Conservation (phyloP, 2,113 vertebrate species). For the Promerops cafer region DNA sequence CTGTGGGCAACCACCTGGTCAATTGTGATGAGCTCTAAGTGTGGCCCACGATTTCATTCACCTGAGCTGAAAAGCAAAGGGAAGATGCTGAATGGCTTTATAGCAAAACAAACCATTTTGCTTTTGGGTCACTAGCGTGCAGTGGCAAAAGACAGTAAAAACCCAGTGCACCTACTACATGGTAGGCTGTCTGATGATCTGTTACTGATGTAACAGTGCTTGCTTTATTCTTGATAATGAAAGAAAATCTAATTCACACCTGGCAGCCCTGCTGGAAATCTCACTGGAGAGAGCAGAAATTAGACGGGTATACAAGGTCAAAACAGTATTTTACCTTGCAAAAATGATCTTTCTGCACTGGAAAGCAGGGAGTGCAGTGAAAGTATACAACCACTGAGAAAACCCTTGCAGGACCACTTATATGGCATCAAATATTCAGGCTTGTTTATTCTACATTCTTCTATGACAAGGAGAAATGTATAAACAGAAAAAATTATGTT, state of each 20-base stretch:
- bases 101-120: background rate
- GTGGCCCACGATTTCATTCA: background rate
- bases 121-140: background rate
- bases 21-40: background rate
- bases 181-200: background rate
- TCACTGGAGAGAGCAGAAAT: background rate
- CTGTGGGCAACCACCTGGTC: background rate
- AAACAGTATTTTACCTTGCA: background rate
- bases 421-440: background rate
- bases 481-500: background rate
- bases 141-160: background rate
- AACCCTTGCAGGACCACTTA: background rate
- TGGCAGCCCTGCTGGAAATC: background rate
- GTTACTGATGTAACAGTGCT: background rate
- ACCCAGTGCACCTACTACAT: background rate
- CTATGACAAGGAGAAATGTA: fast-evolving
- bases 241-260: background rate
- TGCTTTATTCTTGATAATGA: background rate
- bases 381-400: background rate
- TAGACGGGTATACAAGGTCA: background rate
- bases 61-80: background rate
- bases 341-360: background rate
- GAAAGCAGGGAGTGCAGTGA: background rate
- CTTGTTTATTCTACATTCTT: background rate
- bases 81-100: background rate